Evolutionary conservation across 2,888 invertebrate species (phyloP).

Genomic region (Melanophora roralis): DNA sequence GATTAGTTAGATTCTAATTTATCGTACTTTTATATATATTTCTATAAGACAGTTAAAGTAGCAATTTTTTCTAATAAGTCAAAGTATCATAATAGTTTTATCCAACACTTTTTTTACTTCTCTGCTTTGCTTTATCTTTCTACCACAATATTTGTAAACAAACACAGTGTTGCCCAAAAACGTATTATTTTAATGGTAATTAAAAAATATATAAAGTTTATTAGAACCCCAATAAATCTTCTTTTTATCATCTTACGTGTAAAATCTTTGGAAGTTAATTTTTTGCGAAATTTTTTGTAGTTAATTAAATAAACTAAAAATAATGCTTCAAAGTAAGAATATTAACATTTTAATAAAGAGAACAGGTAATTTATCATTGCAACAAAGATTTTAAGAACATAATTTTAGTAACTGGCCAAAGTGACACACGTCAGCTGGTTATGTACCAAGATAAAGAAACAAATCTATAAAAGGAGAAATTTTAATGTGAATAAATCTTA

Average conservation of each 20-base stretch:
- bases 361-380: conserved; percentile 18
- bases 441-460: conserved; percentile 9
- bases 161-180: conserved; percentile 14
- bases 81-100: too few species aligned
- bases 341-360: conserved; percentile 14
- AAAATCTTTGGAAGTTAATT: conserved; percentile 35
- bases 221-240: neutral
- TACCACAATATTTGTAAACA: conserved; percentile 33
- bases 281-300: neutral
- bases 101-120: neutral
- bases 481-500: conserved; percentile 12
- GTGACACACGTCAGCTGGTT: conserved; percentile 41
- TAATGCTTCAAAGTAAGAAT: conserved; percentile 11
- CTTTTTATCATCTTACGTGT: conserved; percentile 59
- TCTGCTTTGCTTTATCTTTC: neutral
- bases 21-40: too few species aligned
- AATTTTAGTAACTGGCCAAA: neutral
- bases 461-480: conserved; percentile 12
- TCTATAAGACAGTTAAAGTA: too few species aligned
- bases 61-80: too few species aligned
- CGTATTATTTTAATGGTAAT: neutral
- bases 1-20: too few species aligned
- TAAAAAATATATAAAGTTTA: conserved; percentile 10
- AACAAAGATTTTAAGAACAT: too few species aligned
- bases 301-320: neutral